phyloP scores from a whole-genome alignment of 2,113 vertebrate species.

The Hemiscyllium ocellatum region DNA sequence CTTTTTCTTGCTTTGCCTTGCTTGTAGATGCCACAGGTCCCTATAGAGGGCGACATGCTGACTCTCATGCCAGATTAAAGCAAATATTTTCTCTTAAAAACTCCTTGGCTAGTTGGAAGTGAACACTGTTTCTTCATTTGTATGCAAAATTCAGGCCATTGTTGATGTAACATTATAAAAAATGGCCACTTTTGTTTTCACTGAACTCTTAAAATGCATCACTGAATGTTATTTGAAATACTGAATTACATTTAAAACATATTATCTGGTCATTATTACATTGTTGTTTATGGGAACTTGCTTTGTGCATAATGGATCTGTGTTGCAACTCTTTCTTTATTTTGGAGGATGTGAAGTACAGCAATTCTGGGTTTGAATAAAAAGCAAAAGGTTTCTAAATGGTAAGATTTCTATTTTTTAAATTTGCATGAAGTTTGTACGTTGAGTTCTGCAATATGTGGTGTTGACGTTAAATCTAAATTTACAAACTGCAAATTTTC shows the following conservation, averaged over 20 bases:
- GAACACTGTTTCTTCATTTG: not conserved
- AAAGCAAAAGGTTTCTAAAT: not conserved
- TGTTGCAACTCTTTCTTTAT: not conserved
- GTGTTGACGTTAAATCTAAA: not conserved
- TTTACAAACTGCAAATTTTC: not conserved
- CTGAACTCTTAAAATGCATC: not conserved
- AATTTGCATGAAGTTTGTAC: not conserved
- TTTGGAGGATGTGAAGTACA: not conserved
- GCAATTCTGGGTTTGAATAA: not conserved
- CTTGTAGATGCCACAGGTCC: not conserved
- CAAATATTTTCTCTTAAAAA: not conserved
- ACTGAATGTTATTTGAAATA: not conserved
- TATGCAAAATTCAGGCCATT: not conserved
- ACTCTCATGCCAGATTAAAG: not conserved
- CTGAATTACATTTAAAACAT: not conserved
- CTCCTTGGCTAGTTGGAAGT: not conserved
- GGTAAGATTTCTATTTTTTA: not conserved
- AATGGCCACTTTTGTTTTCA: not conserved
- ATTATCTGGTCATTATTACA: not conserved
- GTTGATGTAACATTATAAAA: not conserved
- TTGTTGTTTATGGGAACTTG: not conserved
- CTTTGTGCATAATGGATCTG: not conserved
- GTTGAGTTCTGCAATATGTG: not conserved
- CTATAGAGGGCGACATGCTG: not conserved
- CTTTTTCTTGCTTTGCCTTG: too few species aligned